These are phyloP conservation scores for Hesperia comma DNA, from an alignment of 2,888 invertebrate species.

Conservation along the genomic window DNA sequence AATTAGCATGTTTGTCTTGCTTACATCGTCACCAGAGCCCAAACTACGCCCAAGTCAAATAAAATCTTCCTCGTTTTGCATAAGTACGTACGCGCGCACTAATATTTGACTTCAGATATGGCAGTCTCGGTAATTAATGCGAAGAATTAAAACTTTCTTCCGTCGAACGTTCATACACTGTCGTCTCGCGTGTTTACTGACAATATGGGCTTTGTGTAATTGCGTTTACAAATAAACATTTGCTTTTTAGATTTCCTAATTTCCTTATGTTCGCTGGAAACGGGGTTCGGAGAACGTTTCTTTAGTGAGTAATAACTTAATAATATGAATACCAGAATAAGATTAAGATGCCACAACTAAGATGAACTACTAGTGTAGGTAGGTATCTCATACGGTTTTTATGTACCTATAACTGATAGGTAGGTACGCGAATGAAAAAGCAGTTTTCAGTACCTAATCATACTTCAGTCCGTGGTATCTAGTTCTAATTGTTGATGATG, in stretches of 20 bases:
- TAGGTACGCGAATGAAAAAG: too few species aligned
- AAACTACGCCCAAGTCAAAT: conserved; percentile 82
- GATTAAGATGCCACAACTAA: too few species aligned
- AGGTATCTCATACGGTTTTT: too few species aligned
- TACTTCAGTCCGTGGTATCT: too few species aligned
- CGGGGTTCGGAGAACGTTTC: too few species aligned
- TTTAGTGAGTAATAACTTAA: too few species aligned
- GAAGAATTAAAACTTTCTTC: conserved; percentile 74
- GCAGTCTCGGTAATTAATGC: conserved; percentile 72
- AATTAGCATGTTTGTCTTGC: conserved; percentile 83
- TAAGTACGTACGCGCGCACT: conserved; percentile 67
- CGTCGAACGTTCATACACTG: conserved; percentile 45
- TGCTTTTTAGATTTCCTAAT: conserved; percentile 5
- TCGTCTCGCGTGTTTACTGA: conserved; percentile 25
- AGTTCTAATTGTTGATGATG: too few species aligned
- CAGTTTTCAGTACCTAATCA: too few species aligned
- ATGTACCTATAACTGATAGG: too few species aligned
- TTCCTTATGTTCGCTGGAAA: not conserved
- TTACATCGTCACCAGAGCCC: conserved; percentile 78
- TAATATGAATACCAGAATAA: too few species aligned
- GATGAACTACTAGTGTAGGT: too few species aligned
- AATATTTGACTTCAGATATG: conserved; percentile 69
- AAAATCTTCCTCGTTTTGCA: conserved; percentile 80
- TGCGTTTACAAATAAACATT: conserved; percentile 18
- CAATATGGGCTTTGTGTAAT: conserved; percentile 13